phyloP scores from a whole-genome alignment of 2,113 vertebrate species.

The Gavialis gangeticus region DNA sequence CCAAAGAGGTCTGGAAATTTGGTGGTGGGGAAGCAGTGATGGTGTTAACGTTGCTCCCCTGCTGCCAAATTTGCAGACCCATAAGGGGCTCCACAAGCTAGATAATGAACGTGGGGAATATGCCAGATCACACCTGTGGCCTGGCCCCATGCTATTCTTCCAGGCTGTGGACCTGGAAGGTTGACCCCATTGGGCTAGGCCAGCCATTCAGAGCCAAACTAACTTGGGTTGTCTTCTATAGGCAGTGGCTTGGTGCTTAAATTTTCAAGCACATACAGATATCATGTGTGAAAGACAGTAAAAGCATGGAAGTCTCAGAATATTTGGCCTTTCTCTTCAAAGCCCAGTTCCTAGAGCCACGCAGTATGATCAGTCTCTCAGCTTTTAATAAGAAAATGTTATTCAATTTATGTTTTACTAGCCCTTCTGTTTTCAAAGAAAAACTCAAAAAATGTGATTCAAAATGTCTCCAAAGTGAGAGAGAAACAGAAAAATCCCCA shows the following conservation, averaged over 20 bases:
- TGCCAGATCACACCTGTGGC: too few species aligned
- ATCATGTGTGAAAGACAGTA: accelerated
- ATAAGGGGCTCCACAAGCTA: too few species aligned
- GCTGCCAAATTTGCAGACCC: too few species aligned
- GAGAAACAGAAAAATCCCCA: background rate
- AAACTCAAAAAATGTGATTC: background rate
- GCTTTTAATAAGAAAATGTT: background rate
- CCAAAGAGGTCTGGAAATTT: too few species aligned
- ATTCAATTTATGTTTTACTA: background rate
- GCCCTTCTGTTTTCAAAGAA: background rate
- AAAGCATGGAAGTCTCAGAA: background rate
- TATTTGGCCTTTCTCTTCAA: background rate
- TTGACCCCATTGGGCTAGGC: background rate
- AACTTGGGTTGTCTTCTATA: accelerated
- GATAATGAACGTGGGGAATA: too few species aligned
- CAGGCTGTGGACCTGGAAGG: too few species aligned
- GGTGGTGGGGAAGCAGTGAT: too few species aligned
- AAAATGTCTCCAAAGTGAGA: background rate
- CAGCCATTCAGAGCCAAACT: background rate
- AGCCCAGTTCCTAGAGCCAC: background rate
- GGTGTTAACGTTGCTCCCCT: too few species aligned
- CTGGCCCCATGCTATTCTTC: too few species aligned
- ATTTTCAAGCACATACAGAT: background rate
- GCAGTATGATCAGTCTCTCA: background rate
- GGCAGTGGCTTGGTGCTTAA: background rate